These are phyloP conservation scores for Julus scandinavius DNA, from an alignment of 2,888 invertebrate species.

Conservation along the genomic window DNA sequence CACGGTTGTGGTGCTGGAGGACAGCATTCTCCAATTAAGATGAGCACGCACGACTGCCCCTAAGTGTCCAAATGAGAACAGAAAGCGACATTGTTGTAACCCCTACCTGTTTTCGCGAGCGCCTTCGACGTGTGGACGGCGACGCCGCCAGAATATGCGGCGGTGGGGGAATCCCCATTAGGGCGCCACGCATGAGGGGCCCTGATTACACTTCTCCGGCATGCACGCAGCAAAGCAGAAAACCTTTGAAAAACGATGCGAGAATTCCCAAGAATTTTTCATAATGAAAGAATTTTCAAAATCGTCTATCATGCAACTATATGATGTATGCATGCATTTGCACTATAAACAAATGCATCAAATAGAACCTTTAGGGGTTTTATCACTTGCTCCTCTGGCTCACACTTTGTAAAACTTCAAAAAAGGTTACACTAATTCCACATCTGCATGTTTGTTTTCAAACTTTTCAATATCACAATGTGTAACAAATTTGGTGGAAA, in stretches of 20 bases:
- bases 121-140: not conserved
- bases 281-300: not conserved
- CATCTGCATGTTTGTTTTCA: no score
- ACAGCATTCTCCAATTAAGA: conserved; percentile 26
- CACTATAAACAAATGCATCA: no score
- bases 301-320: no score
- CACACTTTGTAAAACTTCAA: no score
- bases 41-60: conserved; percentile 18
- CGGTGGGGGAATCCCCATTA: conserved; percentile 1
- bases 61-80: conserved; percentile 33
- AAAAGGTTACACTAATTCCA: no score
- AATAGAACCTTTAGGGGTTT: no score
- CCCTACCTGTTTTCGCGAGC: conserved; percentile 29
- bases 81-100: conserved; percentile 21
- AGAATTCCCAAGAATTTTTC: not conserved
- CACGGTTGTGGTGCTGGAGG: conserved; percentile 19
- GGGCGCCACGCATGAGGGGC: not conserved
- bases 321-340: no score
- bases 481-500: no score
- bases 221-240: conserved; percentile 17
- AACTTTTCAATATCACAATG: no score
- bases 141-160: not conserved
- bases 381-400: no score
- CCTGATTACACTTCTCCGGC: not conserved
- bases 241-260: not conserved